phyloP scores from a whole-genome alignment of 2,888 invertebrate species.

The Gasteruption jaculator region DNA sequence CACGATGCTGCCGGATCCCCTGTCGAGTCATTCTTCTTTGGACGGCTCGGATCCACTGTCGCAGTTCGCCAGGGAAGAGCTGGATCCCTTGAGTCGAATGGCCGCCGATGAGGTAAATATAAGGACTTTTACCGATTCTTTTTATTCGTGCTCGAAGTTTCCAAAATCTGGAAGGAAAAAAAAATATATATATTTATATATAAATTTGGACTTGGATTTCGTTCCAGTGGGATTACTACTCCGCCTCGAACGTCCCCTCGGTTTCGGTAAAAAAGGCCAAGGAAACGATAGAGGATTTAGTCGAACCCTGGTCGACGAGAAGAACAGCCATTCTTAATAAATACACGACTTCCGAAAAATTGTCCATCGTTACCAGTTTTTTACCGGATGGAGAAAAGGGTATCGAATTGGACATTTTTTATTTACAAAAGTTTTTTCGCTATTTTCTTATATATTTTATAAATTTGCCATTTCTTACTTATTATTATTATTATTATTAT shows the following conservation, averaged over 20 bases:
- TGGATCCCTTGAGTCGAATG: constrained; percentile 65
- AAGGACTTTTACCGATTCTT: neutral
- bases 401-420: constrained; percentile 38
- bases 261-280: constrained; percentile 36
- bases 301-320: constrained; percentile 75
- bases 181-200: too few species aligned
- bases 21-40: constrained; percentile 54
- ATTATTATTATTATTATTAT: neutral
- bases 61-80: constrained; percentile 61
- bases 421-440: too few species aligned
- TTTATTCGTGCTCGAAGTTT: too few species aligned
- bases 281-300: constrained; percentile 50
- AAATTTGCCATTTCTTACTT: too few species aligned
- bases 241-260: constrained; percentile 35
- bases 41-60: constrained; percentile 74
- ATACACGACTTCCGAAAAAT: constrained; percentile 90
- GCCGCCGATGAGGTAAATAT: constrained; percentile 54
- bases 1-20: constrained; percentile 54
- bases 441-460: too few species aligned
- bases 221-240: constrained; percentile 49
- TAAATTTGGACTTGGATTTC: too few species aligned
- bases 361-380: constrained; percentile 87
- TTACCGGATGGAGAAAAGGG: constrained; percentile 78
- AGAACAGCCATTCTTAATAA: constrained; percentile 77
- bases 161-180: too few species aligned